Percentiles rank a stretch among this genome's conserved stretches.
phyloP scores from a whole-genome alignment of 2,888 invertebrate genomes.

The Helicoverpa assulta region DNA sequence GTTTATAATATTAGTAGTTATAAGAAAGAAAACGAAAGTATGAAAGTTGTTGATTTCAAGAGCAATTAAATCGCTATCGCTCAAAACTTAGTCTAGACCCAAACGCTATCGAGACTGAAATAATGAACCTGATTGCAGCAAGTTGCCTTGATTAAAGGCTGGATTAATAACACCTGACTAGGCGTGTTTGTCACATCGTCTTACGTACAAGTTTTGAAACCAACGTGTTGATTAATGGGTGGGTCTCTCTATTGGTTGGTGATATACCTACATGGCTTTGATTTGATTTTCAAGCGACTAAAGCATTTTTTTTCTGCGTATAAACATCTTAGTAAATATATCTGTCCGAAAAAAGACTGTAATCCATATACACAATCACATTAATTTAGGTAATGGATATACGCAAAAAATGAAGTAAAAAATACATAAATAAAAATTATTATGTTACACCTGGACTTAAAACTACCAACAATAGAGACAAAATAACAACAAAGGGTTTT shows the following conservation, averaged over 20 bases:
- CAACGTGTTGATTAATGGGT: neutral
- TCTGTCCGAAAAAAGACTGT: too few species aligned
- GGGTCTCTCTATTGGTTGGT: neutral
- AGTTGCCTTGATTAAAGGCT: slow-evolving; percentile 79
- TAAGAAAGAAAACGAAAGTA: too few species aligned
- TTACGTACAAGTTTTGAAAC: slow-evolving; percentile 28
- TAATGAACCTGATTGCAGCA: slow-evolving; percentile 75
- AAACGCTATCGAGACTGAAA: slow-evolving; percentile 66
- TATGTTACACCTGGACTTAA: neutral
- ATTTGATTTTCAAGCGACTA: too few species aligned
- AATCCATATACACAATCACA: too few species aligned
- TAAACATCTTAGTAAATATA: too few species aligned
- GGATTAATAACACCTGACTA: slow-evolving; percentile 74
- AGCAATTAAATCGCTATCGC: neutral
- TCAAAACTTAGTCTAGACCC: slow-evolving; percentile 19
- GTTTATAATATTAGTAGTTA: too few species aligned
- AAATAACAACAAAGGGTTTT: slow-evolving; percentile 33
- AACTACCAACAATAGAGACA: slow-evolving; percentile 8
- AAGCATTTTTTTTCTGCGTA: too few species aligned
- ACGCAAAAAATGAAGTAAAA: too few species aligned
- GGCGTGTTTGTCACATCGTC: slow-evolving; percentile 54
- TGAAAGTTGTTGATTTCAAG: neutral
- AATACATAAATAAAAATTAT: neutral
- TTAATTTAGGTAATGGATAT: too few species aligned
- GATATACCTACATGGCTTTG: neutral